These are phyloP conservation scores for Cisticola juncidis DNA, from an alignment of 2,113 vertebrate species.

Conservation along the genomic window DNA sequence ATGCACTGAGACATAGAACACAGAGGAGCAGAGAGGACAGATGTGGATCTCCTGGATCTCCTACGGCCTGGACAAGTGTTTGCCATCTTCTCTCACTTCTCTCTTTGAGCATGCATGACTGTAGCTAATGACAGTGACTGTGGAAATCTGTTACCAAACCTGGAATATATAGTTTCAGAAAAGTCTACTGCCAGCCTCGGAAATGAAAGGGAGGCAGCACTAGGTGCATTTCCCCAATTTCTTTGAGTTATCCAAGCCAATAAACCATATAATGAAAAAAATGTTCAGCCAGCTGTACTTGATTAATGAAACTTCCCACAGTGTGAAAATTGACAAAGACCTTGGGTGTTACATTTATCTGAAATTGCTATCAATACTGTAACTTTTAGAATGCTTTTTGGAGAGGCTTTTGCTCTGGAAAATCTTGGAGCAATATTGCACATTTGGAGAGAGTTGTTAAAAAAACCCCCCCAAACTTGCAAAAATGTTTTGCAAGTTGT, in stretches of 20 bases:
- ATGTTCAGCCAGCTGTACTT: neutral
- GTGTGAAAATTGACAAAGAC: conserved; percentile 14
- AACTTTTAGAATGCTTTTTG: neutral
- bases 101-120: neutral
- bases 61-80: neutral
- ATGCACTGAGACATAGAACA: neutral
- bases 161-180: neutral
- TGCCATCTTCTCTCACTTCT: neutral
- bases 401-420: neutral
- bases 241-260: neutral
- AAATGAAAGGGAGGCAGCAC: neutral
- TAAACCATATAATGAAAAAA: neutral
- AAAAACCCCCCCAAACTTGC: neutral
- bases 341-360: neutral
- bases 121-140: neutral
- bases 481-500: neutral
- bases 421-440: neutral
- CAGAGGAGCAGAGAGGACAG: neutral
- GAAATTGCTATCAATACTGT: neutral
- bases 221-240: neutral
- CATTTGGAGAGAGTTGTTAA: neutral
- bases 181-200: neutral
- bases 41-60: neutral
- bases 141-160: neutral
- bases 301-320: neutral